phyloP scores from a whole-genome alignment of 2,888 invertebrate genomes.

The Cosmopolites sordidus region DNA sequence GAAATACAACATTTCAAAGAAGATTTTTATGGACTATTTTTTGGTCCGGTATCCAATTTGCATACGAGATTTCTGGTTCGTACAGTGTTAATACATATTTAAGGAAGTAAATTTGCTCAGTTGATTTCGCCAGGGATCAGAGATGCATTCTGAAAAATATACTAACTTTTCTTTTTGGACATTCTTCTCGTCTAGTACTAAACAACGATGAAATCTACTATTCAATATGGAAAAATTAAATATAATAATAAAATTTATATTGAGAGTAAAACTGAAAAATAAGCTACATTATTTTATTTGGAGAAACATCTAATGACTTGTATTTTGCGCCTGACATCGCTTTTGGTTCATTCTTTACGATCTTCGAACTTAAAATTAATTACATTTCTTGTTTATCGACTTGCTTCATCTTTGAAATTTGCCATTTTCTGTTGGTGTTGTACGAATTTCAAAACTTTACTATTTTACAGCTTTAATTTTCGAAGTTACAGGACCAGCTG shows the following conservation, averaged over 20 bases:
- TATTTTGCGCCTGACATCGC: not conserved
- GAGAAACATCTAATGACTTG: not conserved
- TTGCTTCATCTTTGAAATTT: conserved; percentile 1
- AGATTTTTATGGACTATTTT: conserved; percentile 5
- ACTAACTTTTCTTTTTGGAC: not conserved
- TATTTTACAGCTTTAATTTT: conserved; percentile 2
- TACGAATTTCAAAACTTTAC: not conserved
- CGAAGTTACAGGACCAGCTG: not conserved
- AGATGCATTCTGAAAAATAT: not conserved
- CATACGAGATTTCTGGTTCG: conserved; percentile 5
- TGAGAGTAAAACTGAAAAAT: too few species aligned
- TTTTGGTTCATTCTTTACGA: not conserved
- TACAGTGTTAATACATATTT: conserved; percentile 8
- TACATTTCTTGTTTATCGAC: conserved; percentile 1
- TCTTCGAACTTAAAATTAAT: conserved; percentile 1
- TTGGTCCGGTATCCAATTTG: conserved; percentile 2
- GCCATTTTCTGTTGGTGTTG: conserved; percentile 1
- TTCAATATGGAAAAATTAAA: too few species aligned
- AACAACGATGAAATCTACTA: too few species aligned
- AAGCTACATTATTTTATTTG: too few species aligned
- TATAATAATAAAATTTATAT: too few species aligned
- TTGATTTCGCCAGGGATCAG: conserved; percentile 7
- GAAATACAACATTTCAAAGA: too few species aligned
- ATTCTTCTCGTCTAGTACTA: not conserved
- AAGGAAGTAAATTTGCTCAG: conserved; percentile 2